Evolutionary conservation across 1,140 invertebrate genomes (phyloP).

Genomic region (Ostrea edulis): DNA sequence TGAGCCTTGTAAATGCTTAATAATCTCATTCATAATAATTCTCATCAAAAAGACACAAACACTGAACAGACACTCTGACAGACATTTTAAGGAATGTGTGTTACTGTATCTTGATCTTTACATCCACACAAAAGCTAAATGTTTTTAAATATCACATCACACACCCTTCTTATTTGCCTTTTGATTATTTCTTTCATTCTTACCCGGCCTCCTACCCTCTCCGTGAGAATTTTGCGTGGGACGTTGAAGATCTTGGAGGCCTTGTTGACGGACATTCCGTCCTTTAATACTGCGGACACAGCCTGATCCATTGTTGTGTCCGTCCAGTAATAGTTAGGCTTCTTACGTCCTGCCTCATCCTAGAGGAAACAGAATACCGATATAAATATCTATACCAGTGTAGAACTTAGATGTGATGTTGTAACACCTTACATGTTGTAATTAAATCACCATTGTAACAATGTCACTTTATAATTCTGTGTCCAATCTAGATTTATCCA

Average conservation of each 20-base stretch:
- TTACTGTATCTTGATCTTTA: too few relatives aligned
- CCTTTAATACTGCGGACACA: slow-evolving; percentile 48
- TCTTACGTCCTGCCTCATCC: slow-evolving; percentile 29
- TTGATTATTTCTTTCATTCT: neutral
- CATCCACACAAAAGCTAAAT: too few relatives aligned
- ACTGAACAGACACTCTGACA: too few relatives aligned
- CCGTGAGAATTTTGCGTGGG: slow-evolving; percentile 35
- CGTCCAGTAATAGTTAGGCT: slow-evolving; percentile 45
- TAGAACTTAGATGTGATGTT: too few relatives aligned
- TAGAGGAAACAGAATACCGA: neutral
- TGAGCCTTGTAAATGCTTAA: too few relatives aligned
- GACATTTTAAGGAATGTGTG: too few relatives aligned
- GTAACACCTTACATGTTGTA: too few relatives aligned
- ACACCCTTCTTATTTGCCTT: neutral
- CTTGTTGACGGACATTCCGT: slow-evolving; percentile 57
- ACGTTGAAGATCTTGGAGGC: slow-evolving; percentile 56
- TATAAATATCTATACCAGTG: neutral
- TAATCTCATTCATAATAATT: too few relatives aligned
- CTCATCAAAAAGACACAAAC: too few relatives aligned
- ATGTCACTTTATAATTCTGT: too few relatives aligned
- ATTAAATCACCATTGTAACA: too few relatives aligned
- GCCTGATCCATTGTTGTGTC: slow-evolving; percentile 52
- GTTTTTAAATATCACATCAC: neutral
- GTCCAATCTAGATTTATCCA: too few relatives aligned
- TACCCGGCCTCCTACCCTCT: slow-evolving; percentile 19